These are phyloP conservation scores for Palythoa grandis DNA, from an alignment of 92 coral and sea anemone species.

Conservation along the genomic window DNA sequence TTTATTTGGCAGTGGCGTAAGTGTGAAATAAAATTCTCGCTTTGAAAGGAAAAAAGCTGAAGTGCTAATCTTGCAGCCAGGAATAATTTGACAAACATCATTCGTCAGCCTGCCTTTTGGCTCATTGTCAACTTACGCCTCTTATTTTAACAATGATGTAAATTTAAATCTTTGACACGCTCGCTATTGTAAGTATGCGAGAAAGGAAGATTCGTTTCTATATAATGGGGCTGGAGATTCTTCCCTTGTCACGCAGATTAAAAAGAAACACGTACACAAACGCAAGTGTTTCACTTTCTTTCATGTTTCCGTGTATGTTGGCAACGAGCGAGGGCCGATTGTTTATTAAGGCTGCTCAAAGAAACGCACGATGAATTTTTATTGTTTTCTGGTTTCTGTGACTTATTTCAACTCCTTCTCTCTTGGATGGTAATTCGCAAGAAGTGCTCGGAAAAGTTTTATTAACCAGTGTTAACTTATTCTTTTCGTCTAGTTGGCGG, in stretches of 20 bases:
- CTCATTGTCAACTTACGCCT: constrained; percentile 75
- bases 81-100: constrained; percentile 72
- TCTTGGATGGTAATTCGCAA: not conserved
- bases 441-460: constrained; percentile 7
- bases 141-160: constrained; percentile 73
- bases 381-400: constrained; percentile 25
- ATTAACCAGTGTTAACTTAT: constrained; percentile 2
- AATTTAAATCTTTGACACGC: constrained; percentile 74
- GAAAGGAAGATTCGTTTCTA: constrained; percentile 60
- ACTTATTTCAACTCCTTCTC: not conserved
- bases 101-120: constrained; percentile 64
- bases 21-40: constrained; percentile 25
- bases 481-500: constrained; percentile 11
- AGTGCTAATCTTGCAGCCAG: constrained; percentile 58
- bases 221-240: constrained; percentile 50
- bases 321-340: constrained; percentile 16
- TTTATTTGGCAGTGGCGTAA: constrained; percentile 31
- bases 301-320: constrained; percentile 24
- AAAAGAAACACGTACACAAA: not conserved
- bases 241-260: constrained; percentile 33
- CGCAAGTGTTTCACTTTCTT: constrained; percentile 35
- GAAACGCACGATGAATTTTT: constrained; percentile 12
- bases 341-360: constrained; percentile 30
- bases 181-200: constrained; percentile 69
- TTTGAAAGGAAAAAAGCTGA: constrained; percentile 41